Percentiles rank a stretch among this genome's conserved stretches.
phyloP scores from a whole-genome alignment of 2,113 vertebrate species.

The Saiga tatarica region DNA sequence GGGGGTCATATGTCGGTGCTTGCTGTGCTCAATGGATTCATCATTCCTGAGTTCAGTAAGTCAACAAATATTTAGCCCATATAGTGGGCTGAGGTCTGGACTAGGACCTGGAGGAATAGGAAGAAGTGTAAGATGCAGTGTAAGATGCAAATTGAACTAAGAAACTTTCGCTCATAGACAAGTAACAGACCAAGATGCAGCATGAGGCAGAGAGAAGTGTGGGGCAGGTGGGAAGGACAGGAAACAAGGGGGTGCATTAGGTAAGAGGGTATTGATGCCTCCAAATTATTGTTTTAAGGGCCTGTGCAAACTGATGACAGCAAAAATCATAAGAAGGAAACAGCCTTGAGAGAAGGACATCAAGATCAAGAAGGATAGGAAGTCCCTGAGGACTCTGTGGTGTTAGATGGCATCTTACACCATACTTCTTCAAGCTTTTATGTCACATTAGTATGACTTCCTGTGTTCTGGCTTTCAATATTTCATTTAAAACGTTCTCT shows the following conservation, averaged over 20 bases:
- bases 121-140: background rate
- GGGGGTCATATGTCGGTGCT: background rate
- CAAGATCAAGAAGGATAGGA: background rate
- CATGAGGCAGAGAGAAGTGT: fast-evolving
- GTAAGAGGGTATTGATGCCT: background rate
- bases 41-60: background rate
- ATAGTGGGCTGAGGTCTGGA: background rate
- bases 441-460: conserved; percentile 54
- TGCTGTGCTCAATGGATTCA: background rate
- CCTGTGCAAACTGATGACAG: background rate
- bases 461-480: conserved; percentile 27
- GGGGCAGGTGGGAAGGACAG: background rate
- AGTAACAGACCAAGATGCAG: background rate
- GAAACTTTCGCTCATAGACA: background rate
- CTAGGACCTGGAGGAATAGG: background rate
- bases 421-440: conserved; percentile 39
- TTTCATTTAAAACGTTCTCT: conserved; percentile 41
- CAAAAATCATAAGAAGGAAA: background rate
- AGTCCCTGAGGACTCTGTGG: background rate
- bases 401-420: background rate
- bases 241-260: fast-evolving
- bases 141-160: background rate
- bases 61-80: background rate
- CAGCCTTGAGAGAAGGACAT: background rate
- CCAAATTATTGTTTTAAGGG: background rate